Evolutionary conservation across 2,888 invertebrate species (phyloP), one percentile per base, ranked within the genome.

Genomic region (Altica lythri): DNA sequence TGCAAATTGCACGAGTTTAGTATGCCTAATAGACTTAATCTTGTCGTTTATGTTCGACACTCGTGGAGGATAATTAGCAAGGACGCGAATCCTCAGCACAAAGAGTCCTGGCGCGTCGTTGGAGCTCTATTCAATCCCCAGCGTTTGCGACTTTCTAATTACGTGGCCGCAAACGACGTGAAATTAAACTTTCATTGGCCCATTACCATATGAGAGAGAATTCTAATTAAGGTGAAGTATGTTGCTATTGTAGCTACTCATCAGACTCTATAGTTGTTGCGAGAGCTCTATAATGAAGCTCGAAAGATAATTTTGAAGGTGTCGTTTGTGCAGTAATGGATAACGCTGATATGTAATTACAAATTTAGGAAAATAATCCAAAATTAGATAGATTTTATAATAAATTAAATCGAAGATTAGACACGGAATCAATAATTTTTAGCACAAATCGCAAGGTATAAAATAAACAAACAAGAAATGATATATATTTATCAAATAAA

Each of bases 171-270:
- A 75, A 76, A 73, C 75, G 74, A 74, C 72, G 72, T 70, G 70
- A 75, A 76, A 77, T 77, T 77, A 76, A 77, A 76, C 75, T 76
- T 76, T 77, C 76, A 75, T 75, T 75, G 74, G 73, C 74, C 70
- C 70, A 76, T 76, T 76, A 75, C 74, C 75, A 76, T 76, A 76
- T 75, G 75, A 76, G 75, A 75, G 74, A 72, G 69, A 49, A 49
- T 71, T 73, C 74, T 75, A 75, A 76, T 77, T 76, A 76, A 76
- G 75, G 57, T 73, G 72, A 70, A 73, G 69, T 68, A 68, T 62
- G 66, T 61, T 63, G 69, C 69, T 62, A 71, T 72, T 73, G 72
- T 73, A 71, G 64, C 65, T 64, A 32, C 14, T 29, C 19, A 25
- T 38, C 14, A 30, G 22, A 3, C 19, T 45, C 18, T 29, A 13